Base-by-base conservation (phyloP, 2,888 invertebrate genomes). In the Achlya flavicornis region DNA sequence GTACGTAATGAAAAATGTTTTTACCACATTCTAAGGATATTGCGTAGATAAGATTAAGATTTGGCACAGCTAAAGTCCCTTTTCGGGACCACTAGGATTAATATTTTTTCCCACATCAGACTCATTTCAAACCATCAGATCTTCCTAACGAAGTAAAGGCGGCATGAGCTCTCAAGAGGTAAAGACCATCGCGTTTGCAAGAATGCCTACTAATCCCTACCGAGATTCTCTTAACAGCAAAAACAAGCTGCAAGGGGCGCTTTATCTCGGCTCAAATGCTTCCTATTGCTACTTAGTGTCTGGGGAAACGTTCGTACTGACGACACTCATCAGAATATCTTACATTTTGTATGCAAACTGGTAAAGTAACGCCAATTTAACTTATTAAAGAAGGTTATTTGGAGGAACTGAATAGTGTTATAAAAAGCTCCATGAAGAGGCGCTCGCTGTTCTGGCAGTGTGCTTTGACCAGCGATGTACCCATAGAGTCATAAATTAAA, bases 151-250 rank as follows among this genome's bases (percentile, higher is more conserved):
- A 48, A 48, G 8, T 16, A 48, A 7, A 12, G 12, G 41, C 41
- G 46, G n/a, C 46, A n/a, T 46, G 7, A 46, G n/a, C n/a, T n/a
- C 46, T 46, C 46, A 69, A 72, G 70, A 72, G 68, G 71, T 71
- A 74, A 73, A 68, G 71, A 73, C 69, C 70, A 53, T 63, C 64
- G 63, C 67, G 64, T 64, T 72, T 73, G 70, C 70, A 71, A 68
- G 68, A 69, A 64, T 68, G 65, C 64, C 64, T 64, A 26, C 1
- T 66, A 66, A 65, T 61, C 61, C 62, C 64, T 14, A 14, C 33
- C 32, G 60, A 35, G 61, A 59, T 64, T 65, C 61, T 66, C 43
- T 65, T 64, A 67, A 66, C 64, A 67, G 70, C 64, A 67, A 72
- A 67, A 69, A 69, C 64, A 58, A 62, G 61, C 58, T 62, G 61